phyloP scores from a whole-genome alignment of 2,113 vertebrate genomes.

The Catagonus wagneri region DNA sequence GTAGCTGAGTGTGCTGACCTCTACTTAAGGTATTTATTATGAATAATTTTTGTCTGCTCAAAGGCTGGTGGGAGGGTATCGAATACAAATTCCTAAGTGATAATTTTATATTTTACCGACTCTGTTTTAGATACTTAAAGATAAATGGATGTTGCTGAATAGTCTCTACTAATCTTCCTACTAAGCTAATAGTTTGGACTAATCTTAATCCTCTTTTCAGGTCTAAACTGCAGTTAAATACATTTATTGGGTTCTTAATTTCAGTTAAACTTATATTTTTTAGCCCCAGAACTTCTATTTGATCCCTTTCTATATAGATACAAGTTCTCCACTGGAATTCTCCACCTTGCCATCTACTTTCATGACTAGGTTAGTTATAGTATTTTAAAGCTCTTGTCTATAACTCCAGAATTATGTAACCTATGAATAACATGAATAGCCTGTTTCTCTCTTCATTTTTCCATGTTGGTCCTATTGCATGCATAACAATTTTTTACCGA shows the following conservation, averaged over 20 bases:
- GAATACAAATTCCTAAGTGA: not conserved
- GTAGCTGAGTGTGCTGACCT: not conserved
- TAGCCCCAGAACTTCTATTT: not conserved
- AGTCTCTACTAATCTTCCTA: not conserved
- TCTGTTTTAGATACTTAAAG: not conserved
- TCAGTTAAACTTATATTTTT: conserved; percentile 11
- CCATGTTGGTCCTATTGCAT: not conserved
- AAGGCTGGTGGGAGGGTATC: not conserved
- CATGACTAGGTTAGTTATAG: not conserved
- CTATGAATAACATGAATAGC: not conserved
- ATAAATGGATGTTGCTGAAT: not conserved
- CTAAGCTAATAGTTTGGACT: not conserved
- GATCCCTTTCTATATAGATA: conserved; percentile 13
- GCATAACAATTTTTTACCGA: not conserved
- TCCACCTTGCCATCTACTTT: not conserved
- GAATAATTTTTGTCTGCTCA: conserved; percentile 16
- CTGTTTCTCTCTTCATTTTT: not conserved
- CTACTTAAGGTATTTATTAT: not conserved
- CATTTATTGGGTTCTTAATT: not conserved
- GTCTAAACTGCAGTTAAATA: not conserved
- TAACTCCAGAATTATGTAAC: not conserved
- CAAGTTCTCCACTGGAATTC: conserved; percentile 1
- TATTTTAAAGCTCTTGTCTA: not conserved
- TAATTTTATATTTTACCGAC: not conserved
- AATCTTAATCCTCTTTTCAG: not conserved